These are phyloP conservation scores for Pogonomyrmex barbatus DNA, from an alignment of 1,140 invertebrate species.

Conservation along the genomic window DNA sequence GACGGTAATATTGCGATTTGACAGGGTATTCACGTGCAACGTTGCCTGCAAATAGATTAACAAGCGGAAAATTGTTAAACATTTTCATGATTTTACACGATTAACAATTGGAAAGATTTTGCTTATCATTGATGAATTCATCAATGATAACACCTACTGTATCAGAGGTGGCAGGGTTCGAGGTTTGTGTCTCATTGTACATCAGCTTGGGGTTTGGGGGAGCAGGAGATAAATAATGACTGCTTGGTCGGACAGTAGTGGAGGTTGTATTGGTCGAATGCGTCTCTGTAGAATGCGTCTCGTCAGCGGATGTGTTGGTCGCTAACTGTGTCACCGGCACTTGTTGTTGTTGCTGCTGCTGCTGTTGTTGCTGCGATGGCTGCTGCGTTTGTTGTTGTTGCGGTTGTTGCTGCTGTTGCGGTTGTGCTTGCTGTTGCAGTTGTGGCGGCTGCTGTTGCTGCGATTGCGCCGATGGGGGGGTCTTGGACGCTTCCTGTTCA, in stretches of 20 bases:
- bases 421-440: neutral
- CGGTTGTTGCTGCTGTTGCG: slow-evolving; percentile 13
- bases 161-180: slow-evolving; percentile 44
- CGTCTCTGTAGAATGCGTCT: slow-evolving; percentile 67
- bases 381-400: slow-evolving; percentile 13
- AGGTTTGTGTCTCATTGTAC: slow-evolving; percentile 51
- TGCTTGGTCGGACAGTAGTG: neutral
- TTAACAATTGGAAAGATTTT: neutral
- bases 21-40: slow-evolving; percentile 66
- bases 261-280: slow-evolving; percentile 39
- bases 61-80: neutral
- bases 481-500: slow-evolving; percentile 1
- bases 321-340: neutral
- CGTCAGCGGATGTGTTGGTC: slow-evolving; percentile 26
- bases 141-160: slow-evolving; percentile 36
- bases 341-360: neutral
- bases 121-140: neutral
- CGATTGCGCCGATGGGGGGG: neutral
- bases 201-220: neutral
- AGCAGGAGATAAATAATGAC: neutral
- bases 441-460: slow-evolving; percentile 21
- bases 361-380: neutral
- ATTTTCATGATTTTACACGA: neutral
- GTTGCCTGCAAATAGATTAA: neutral
- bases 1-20: slow-evolving; percentile 67